Percentiles rank a stretch among this genome's conserved stretches.
Conservation (phyloP, 2,113 vertebrate genomes). For the Myotis brandtii region DNA sequence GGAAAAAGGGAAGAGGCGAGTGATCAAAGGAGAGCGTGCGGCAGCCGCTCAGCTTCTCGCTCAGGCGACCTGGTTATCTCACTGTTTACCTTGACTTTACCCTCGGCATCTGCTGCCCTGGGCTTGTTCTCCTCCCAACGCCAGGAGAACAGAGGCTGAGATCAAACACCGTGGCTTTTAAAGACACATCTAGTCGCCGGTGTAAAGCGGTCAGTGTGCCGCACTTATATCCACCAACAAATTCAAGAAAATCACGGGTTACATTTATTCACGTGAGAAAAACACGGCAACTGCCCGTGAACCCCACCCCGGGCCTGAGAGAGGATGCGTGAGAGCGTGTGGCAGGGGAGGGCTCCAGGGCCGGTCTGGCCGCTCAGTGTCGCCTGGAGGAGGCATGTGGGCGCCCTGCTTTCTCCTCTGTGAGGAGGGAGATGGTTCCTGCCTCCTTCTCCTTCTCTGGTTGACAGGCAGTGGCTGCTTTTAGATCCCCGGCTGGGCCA, state of each 20-base stretch:
- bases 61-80: constrained; percentile 43
- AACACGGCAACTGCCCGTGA: neutral
- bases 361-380: neutral
- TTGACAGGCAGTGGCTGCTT: neutral
- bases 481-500: neutral
- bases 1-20: neutral
- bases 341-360: neutral
- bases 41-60: constrained; percentile 4
- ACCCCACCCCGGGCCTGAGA: neutral
- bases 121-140: constrained; percentile 37
- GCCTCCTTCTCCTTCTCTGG: constrained; percentile 11
- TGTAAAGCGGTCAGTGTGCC: neutral
- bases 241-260: constrained; percentile 22
- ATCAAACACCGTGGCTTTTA: constrained; percentile 15
- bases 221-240: constrained; percentile 29
- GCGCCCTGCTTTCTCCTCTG: neutral
- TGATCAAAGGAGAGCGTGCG: constrained; percentile 42
- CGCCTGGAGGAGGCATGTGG: neutral
- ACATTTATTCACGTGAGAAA: neutral
- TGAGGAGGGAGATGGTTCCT: neutral
- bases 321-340: neutral
- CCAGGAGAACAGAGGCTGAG: constrained; percentile 43
- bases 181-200: neutral
- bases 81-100: constrained; percentile 67
- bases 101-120: constrained; percentile 55